Base-by-base conservation (phyloP, 1,140 invertebrate genomes). In the Rhopalosiphum maidis region DNA sequence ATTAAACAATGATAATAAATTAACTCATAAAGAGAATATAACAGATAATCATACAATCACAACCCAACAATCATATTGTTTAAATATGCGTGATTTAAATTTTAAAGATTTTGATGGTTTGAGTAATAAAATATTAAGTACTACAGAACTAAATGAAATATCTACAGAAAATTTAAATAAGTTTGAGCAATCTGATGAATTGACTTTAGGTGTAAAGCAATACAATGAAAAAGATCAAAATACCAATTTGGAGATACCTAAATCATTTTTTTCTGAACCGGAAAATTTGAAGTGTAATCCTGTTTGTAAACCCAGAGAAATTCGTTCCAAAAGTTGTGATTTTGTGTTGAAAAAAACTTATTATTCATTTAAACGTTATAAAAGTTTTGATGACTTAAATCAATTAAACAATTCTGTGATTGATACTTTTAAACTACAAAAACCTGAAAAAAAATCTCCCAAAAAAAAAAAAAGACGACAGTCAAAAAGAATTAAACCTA, bases 401-500 rank as follows among this genome's bases (percentile, higher is more conserved):
- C 41, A 54, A 86, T 55, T 43, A 92, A n/a, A 54, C 21, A 6
- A 68, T 18, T 54, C 46, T 82, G 21, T 48, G 11, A 30, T 25
- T 41, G 43, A 92, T 82, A 1, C 1, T 85, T 92, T 25, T 25
- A 90, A 90, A 55, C 30, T 54, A 41, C 30, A 51, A 48, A 91
- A 35, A 25, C 68, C 30, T 35, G 21, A 88, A 55, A 55, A 35
- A 46, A 88, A 88, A n/a, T 48, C 55, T 60, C 37, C 22, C 1
- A 54, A 51, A 55, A 77, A 93, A n/a, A 89, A 93, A n/a, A 90
- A 37, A 37, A 37, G 93, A 37, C 88, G 87, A 37, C 51, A 93
- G 88, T 93, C 93, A 23, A 93, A 93, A 35, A 88, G 93, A 37
- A 88, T 89, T 88, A 93, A 93, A 60, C 30, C 35, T 85, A 93